Base-by-base conservation (phyloP, 2,113 vertebrate species). In the Tachuris rubrigastra region DNA sequence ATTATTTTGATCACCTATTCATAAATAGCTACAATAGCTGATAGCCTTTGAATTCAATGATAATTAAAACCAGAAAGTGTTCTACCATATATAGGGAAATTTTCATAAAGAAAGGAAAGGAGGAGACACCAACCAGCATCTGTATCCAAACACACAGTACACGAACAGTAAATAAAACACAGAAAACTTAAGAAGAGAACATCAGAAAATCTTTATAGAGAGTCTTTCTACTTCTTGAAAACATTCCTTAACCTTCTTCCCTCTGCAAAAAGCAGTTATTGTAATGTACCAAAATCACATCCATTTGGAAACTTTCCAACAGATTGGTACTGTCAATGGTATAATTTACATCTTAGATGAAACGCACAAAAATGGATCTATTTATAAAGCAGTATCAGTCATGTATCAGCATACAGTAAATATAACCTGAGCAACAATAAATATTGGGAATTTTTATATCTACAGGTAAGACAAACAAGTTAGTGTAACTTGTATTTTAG, bases 41-140 rank as follows among this genome's bases (percentile, higher is more conserved):
- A 87, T 95, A 93, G 79, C 77, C 88, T 89, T 88, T 44, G 71
- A 58, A 56, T 88, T 76, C 53, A 89, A 39, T 71, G 71, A 75
- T 85, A 82, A 85, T 93, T 90, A 89, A 93, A 92, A 93, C 6
- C 42, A 23, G 42, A 78, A 46, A 53, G 50, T 63, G 7, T 85
- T 66, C 96, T 84, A 60, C 68, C 59, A 63, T n/a, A 46, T 81
- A 49, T 37, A 84, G 65, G 81, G 59, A 58, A 84, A 60, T 92
- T 83, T 68, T 90, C 80, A 68, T 60, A 79, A 60, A 94, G 74
- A 92, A 93, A 94, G 80, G 63, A 85, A 87, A 78, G 71, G 39
- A 92, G 73, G 77, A 95, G 88, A 83, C 28, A 33, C 41, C 49
- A 67, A 35, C 90, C 68, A 78, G 44, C 18, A 28, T 77, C 78